Evolutionary conservation across 1,140 invertebrate species (phyloP).

Genomic region (Periplaneta americana): DNA sequence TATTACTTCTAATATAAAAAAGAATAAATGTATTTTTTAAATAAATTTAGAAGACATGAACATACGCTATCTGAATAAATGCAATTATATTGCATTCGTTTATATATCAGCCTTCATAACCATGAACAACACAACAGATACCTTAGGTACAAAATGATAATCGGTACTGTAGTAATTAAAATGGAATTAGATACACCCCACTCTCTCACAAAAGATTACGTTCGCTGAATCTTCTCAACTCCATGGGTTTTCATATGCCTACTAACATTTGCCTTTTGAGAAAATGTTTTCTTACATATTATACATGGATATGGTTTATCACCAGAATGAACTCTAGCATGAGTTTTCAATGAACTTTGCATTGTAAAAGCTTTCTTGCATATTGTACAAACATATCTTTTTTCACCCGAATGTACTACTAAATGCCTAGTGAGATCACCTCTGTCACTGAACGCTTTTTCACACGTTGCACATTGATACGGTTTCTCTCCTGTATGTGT

Average conservation of each 20-base stretch:
- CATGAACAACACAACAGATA: too few species aligned
- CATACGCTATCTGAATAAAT: too few species aligned
- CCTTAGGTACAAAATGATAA: too few species aligned
- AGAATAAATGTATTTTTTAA: too few species aligned
- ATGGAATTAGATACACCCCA: too few species aligned
- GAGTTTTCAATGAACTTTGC: constrained; percentile 11
- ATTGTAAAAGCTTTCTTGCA: constrained; percentile 27
- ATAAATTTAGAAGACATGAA: too few species aligned
- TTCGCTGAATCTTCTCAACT: background rate
- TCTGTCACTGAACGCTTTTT: constrained; percentile 26
- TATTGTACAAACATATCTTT: constrained; percentile 38
- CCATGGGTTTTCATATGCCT: background rate
- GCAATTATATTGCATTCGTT: too few species aligned
- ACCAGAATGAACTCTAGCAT: constrained; percentile 23
- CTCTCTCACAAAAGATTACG: background rate
- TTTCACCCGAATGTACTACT: constrained; percentile 19
- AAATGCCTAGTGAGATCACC: constrained; percentile 36
- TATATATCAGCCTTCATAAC: too few species aligned
- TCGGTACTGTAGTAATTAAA: too few species aligned
- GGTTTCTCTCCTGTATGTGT: constrained; percentile 7
- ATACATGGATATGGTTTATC: constrained; percentile 38
- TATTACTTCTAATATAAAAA: too few species aligned
- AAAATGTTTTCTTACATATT: constrained; percentile 30
- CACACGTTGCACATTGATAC: constrained; percentile 1
- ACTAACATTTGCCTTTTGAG: background rate